Base-by-base conservation (phyloP, 2,888 invertebrate genomes). In the Cylloceria caligata region DNA sequence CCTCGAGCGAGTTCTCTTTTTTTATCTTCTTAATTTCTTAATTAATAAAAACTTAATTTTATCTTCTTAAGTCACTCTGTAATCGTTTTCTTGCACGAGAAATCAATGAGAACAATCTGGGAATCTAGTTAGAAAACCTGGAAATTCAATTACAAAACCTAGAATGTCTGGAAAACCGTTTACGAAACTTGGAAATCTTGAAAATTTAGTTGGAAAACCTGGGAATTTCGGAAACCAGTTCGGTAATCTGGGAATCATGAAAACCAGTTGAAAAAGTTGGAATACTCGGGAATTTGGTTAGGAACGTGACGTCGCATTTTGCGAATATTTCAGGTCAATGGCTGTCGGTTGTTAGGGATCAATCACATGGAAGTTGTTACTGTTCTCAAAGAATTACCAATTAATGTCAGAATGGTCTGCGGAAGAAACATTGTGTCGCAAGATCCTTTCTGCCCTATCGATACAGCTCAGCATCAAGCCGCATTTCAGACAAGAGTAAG, bases 291-390 rank as follows among this genome's bases (percentile, higher is more conserved):
- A 49, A 49, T 19, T 47, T 4, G 9, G 5, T 19, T 16, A 6
- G 7, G 19, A 27, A 30, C 55, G 2, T n/a, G 16, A 57, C 3
- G 5, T 42, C 27, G n/a, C 3, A 60, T 52, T 5, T 21, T 30
- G 16, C 16, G 7, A 39, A 77, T 69, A 75, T 90, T 91, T 1
- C 91, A 99, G 96, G 99, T 98, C 1, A 99, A 99, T 92, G 98
- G 99, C 81, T 96, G 97, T 89, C 95, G 96, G 89, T 94, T 99
- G 76, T 95, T 98, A 84, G 99, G 99, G 13, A 95, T 99, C 87
- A 97, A 98, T 89, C 99, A 99, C 93, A 97, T 98, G 85, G 99
- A 99, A 92, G 99, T 99, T 19, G 99, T 99, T 6, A 97, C 96
- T 91, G 98, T 99, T 86, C 94, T 99, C 47, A 98, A 98, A 93